Evolutionary conservation across 2,888 invertebrate genomes (phyloP).

Genomic region (Philereme vetulata): DNA sequence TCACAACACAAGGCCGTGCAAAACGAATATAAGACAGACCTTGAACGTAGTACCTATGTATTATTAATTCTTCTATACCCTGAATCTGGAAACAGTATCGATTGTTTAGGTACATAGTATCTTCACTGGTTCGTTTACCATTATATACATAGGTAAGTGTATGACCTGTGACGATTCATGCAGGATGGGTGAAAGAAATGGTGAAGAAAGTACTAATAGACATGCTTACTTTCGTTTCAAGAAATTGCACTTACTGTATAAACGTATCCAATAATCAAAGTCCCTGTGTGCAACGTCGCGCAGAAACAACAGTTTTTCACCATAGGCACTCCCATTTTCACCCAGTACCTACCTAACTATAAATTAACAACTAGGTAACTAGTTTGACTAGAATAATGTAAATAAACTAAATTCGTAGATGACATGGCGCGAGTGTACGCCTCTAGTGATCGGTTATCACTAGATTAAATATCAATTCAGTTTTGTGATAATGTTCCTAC

Average conservation of each 20-base stretch:
- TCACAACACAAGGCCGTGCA: too few species aligned
- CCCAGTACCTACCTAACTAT: constrained; percentile 3
- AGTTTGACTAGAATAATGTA: constrained; percentile 29
- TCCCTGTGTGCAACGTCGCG: constrained; percentile 65
- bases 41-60: too few species aligned
- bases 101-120: too few species aligned
- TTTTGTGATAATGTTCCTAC: constrained; percentile 27
- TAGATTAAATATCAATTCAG: constrained; percentile 25
- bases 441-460: constrained; percentile 31
- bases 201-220: not conserved
- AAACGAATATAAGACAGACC: too few species aligned
- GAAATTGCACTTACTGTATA: constrained; percentile 60
- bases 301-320: constrained; percentile 70
- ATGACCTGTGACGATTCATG: not conserved
- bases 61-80: too few species aligned
- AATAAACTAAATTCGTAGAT: constrained; percentile 26
- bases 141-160: too few species aligned
- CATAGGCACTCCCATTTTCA: constrained; percentile 72
- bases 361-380: constrained; percentile 15
- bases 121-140: too few species aligned
- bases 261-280: constrained; percentile 69
- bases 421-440: constrained; percentile 27
- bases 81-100: too few species aligned
- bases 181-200: too few species aligned
- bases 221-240: not conserved